phyloP scores from a whole-genome alignment of 2,797 vertebrate species.

The Parotocinclus haroldoi region DNA sequence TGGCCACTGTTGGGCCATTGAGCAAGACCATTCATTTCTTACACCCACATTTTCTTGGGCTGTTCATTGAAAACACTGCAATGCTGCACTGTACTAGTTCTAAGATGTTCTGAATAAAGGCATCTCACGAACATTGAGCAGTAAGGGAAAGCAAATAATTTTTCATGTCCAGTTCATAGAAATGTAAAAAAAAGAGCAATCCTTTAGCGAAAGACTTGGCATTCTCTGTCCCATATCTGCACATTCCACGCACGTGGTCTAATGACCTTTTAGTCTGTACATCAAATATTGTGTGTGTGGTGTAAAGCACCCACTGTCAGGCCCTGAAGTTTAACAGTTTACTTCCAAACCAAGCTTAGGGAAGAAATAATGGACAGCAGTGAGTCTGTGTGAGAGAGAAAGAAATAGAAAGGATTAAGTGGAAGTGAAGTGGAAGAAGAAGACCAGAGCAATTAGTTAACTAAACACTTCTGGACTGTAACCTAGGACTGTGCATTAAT shows the following conservation, averaged over 20 bases:
- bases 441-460: conserved; percentile 53
- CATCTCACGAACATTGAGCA: too few relatives aligned
- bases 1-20: too few relatives aligned
- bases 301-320: conserved; percentile 12
- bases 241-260: conserved; percentile 17
- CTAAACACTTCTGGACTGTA: conserved; percentile 54
- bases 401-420: not conserved
- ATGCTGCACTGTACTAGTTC: too few relatives aligned
- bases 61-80: too few relatives aligned
- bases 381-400: too few relatives aligned
- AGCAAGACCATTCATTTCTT: too few relatives aligned
- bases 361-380: conserved; percentile 2
- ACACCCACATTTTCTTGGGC: too few relatives aligned
- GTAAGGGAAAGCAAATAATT: not conserved
- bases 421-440: conserved; percentile 24
- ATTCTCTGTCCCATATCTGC: not conserved
- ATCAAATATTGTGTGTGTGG: conserved; percentile 29
- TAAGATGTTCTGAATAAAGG: too few relatives aligned
- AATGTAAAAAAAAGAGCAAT: not conserved
- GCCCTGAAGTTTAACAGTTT: conserved; percentile 17
- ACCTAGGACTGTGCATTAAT: conserved; percentile 46
- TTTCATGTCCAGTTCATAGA: not conserved
- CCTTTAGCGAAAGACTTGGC: not conserved
- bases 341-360: conserved; percentile 9
- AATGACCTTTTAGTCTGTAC: conserved; percentile 25